Evolutionary conservation across 2,113 vertebrate genomes (phyloP), one percentile per base, ranked within the genome.

Genomic region (Buteo buteo): DNA sequence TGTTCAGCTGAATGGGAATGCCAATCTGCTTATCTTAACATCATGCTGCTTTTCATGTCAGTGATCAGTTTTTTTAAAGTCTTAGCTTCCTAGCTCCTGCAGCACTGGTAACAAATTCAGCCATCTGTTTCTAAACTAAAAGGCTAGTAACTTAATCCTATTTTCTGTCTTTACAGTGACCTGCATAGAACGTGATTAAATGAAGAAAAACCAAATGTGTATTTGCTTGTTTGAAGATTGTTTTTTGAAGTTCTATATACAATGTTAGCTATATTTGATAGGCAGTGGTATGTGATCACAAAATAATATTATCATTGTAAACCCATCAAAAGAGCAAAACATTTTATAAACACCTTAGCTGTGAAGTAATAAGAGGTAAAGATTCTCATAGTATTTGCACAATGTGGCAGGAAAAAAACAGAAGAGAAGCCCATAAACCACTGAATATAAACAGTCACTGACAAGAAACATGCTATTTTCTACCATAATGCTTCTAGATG

Each of bases 71-170:
- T 71, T 92, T 91, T 78, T 73, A 32, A 95, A 93, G 59, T 86
- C 91, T 95, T 95, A 94, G 61, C 87, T 88, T 81, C 92, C 95
- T 94, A 95, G 64, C 67, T 90, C 62, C 78, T 69, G 45, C 21
- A 93, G 72, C 65, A 95, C 78, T 74, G 34, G 29, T 89, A 92
- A 65, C 69, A 89, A 91, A 96, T 91, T 79, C 73, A 94, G 79
- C 91, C 95, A 97, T 93, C 89, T 94, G 89, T 93, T 97, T 90
- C 89, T 92, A 95, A 94, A 86, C 78, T 88, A 93, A 90, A 93
- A 78, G 70, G 58, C 78, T 87, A 95, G 73, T 83, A 89, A 92
- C 82, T 94, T 96, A 96, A 96, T 88, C 87, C 76, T 95, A 85
- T 97, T 95, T 97, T 92, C 87, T 70, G 19, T 76, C 84, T 91